Percentiles rank a stretch among this genome's conserved stretches.
Conservation (phyloP, 2,113 vertebrate species). For the Neodon shergylaensis region DNA sequence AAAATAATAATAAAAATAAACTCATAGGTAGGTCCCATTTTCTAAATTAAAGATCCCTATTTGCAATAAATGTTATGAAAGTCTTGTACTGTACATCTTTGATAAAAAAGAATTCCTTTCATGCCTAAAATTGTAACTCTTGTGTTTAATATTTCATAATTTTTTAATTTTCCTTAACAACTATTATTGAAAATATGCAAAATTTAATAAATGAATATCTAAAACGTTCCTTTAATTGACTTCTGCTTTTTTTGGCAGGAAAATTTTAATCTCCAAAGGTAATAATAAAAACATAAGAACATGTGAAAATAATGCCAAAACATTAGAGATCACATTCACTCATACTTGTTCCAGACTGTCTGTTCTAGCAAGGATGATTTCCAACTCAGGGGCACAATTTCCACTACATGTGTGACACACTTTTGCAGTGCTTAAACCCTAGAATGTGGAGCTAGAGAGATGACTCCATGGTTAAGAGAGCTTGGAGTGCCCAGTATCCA, state of each 20-base stretch:
- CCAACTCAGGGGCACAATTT: not conserved
- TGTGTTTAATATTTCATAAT: constrained; percentile 13
- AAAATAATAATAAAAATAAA: not conserved
- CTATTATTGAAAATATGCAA: constrained; percentile 5
- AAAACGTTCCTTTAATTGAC: constrained; percentile 8
- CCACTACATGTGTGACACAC: not conserved
- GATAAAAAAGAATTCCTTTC: constrained; percentile 33
- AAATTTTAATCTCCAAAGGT: constrained; percentile 6
- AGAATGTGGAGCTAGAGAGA: not conserved
- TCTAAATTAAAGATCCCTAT: not conserved
- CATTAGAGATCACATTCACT: constrained; percentile 11
- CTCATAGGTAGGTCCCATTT: constrained; percentile 20
- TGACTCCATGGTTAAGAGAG: not conserved
- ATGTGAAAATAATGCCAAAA: not conserved
- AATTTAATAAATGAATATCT: constrained; percentile 56
- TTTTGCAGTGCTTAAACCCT: constrained; percentile 1
- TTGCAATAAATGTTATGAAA: constrained; percentile 24
- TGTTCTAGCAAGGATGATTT: not conserved
- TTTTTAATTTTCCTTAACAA: constrained; percentile 43
- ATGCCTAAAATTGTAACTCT: constrained; percentile 22
- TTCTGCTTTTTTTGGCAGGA: constrained; percentile 30
- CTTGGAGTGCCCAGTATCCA: not conserved
- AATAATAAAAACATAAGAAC: constrained; percentile 7
- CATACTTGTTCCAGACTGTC: constrained; percentile 8
- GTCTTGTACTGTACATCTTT: constrained; percentile 38